Evolutionary conservation across 2,113 vertebrate species (phyloP).

Genomic region (Urocolius indicus): DNA sequence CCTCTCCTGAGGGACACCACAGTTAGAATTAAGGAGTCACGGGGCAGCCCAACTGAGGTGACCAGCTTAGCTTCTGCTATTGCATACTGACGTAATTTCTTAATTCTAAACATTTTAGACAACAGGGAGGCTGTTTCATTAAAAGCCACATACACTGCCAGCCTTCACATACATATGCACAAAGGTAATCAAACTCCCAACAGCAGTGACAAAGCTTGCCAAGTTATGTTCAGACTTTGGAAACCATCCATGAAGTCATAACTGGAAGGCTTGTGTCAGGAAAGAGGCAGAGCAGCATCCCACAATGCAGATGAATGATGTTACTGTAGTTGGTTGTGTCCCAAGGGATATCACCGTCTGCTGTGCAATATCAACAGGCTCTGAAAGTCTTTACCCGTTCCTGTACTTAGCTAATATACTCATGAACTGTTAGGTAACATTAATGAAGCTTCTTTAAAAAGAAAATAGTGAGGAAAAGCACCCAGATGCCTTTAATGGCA

Average conservation of each 20-base stretch:
- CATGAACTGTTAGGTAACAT: background rate
- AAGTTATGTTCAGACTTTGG: constrained; percentile 48
- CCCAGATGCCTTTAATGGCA: background rate
- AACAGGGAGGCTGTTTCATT: background rate
- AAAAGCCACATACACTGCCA: background rate
- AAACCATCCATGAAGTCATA: background rate
- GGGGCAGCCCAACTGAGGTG: background rate
- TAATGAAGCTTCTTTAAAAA: background rate
- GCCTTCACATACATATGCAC: background rate
- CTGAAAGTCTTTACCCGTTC: background rate
- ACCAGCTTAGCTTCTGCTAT: background rate
- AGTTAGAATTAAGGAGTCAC: background rate
- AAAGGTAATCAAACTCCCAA: constrained; percentile 53
- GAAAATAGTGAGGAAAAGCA: background rate
- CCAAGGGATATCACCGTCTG: background rate
- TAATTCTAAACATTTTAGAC: background rate
- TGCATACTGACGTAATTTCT: background rate
- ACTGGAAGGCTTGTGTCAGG: constrained; percentile 37
- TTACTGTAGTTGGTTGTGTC: constrained; percentile 9
- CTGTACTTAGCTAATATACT: background rate
- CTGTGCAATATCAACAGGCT: background rate
- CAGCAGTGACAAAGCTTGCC: constrained; percentile 18
- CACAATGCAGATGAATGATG: background rate
- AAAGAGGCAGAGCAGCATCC: constrained; percentile 18
- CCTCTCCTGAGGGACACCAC: background rate